These are phyloP conservation scores for Chelonus formosanus DNA, from an alignment of 2,888 invertebrate species.

Conservation along the genomic window DNA sequence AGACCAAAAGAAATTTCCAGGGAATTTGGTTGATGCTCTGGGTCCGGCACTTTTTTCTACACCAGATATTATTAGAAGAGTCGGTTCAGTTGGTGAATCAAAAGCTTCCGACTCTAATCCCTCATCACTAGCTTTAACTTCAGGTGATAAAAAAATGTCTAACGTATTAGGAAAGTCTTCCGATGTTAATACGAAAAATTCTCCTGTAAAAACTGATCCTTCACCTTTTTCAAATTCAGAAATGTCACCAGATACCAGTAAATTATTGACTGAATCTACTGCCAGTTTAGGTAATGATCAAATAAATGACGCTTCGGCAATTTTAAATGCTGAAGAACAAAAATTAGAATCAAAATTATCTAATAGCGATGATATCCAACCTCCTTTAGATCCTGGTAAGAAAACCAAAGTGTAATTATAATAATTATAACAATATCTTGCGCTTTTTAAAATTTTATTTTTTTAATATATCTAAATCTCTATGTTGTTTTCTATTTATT, in stretches of 20 bases:
- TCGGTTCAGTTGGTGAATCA: conserved; percentile 68
- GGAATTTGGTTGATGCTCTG: conserved; percentile 68
- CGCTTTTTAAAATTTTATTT: conserved; percentile 26
- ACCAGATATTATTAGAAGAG: conserved; percentile 80
- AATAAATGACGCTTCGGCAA: conserved; percentile 7
- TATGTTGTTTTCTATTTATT: conserved; percentile 23
- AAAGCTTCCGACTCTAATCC: conserved; percentile 57
- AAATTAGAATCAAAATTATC: conserved; percentile 48
- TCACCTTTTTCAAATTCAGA: conserved; percentile 6
- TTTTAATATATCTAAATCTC: conserved; percentile 17
- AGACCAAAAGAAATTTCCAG: conserved; percentile 70
- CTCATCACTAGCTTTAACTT: conserved; percentile 38
- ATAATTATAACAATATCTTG: conserved; percentile 28
- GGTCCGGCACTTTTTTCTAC: conserved; percentile 78
- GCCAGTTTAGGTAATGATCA: conserved; percentile 2
- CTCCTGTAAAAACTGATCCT: conserved; percentile 15
- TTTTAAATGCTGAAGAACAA: conserved; percentile 25
- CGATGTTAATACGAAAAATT: not conserved
- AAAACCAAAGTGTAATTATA: conserved; percentile 31
- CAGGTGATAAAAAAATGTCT: conserved; percentile 1
- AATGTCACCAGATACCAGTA: conserved; percentile 9
- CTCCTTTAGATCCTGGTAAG: conserved; percentile 57
- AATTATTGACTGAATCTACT: conserved; percentile 14
- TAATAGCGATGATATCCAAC: conserved; percentile 53
- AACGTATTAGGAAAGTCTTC: not conserved